These are phyloP conservation scores for Drosophila albomicans DNA, from an alignment of 1,140 invertebrate species.

Conservation along the genomic window DNA sequence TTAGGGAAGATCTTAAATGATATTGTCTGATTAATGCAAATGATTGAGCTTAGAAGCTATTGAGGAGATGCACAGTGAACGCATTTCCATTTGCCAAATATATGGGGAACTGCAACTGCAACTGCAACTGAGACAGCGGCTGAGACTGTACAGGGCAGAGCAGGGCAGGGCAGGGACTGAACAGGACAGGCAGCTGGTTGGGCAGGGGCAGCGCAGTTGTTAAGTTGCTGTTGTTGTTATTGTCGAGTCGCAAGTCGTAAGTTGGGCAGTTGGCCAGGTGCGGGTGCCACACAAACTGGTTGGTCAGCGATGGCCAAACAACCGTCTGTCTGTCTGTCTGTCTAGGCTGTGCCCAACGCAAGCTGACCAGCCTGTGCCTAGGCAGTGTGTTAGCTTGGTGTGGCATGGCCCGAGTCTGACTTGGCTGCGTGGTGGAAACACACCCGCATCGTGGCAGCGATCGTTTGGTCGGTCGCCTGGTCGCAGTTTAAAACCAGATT, in stretches of 20 bases:
- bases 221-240: constrained; percentile 24
- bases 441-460: constrained; percentile 78
- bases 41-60: neutral
- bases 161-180: constrained; percentile 24
- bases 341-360: constrained; percentile 18
- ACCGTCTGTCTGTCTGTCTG: constrained; percentile 14
- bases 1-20: no score
- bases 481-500: constrained; percentile 79
- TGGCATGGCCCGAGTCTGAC: constrained; percentile 16
- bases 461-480: constrained; percentile 26
- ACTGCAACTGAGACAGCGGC: neutral
- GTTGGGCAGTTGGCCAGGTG: constrained; percentile 83
- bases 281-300: constrained; percentile 71
- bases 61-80: neutral
- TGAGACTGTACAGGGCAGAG: constrained; percentile 22
- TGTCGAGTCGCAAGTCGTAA: constrained; percentile 55
- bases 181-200: constrained; percentile 62
- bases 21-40: neutral
- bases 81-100: constrained; percentile 12
- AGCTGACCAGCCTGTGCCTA: constrained; percentile 3
- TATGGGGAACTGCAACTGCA: constrained; percentile 1
- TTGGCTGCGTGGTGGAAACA: constrained; percentile 47
- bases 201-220: constrained; percentile 32
- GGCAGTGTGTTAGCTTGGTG: constrained; percentile 4
- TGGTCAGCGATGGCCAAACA: constrained; percentile 57